These are phyloP conservation scores for Phodopus roborovskii DNA, from an alignment of 2,113 vertebrate species.

Conservation along the genomic window DNA sequence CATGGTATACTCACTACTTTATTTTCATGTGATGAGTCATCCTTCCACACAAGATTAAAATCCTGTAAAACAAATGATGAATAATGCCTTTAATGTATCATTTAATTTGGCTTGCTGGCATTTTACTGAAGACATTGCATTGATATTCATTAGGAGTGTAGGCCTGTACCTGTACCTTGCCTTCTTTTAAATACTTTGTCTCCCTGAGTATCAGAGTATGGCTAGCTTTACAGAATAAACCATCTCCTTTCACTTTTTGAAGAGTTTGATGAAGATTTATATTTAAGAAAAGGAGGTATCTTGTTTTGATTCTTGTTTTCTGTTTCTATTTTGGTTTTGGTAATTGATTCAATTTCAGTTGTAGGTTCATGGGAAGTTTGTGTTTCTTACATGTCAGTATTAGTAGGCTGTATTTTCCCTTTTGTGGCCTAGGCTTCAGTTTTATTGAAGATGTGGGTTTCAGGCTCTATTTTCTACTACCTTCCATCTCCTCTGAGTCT, in stretches of 20 bases:
- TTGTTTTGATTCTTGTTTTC: background rate
- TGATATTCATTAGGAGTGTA: background rate
- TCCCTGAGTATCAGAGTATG: background rate
- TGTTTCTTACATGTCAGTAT: background rate
- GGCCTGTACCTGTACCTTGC: background rate
- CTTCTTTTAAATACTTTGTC: background rate
- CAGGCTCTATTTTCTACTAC: background rate
- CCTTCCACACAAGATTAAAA: background rate
- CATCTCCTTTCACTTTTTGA: too few relatives aligned
- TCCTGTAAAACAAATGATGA: background rate
- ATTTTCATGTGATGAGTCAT: background rate
- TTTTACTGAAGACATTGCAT: background rate
- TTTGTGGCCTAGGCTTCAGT: background rate
- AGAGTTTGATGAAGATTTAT: background rate
- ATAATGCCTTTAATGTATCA: background rate
- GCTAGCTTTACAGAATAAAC: background rate
- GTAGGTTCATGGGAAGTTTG: background rate
- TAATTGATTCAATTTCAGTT: background rate
- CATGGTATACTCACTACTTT: background rate
- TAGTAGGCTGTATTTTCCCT: background rate
- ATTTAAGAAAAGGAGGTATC: background rate
- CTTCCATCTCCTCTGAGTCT: background rate
- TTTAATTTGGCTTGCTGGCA: background rate
- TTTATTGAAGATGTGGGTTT: conserved; percentile 1
- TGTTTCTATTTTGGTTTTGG: background rate